Evolutionary conservation across 2,888 invertebrate genomes (phyloP).

Genomic region (Sphaerophoria rueppellii): DNA sequence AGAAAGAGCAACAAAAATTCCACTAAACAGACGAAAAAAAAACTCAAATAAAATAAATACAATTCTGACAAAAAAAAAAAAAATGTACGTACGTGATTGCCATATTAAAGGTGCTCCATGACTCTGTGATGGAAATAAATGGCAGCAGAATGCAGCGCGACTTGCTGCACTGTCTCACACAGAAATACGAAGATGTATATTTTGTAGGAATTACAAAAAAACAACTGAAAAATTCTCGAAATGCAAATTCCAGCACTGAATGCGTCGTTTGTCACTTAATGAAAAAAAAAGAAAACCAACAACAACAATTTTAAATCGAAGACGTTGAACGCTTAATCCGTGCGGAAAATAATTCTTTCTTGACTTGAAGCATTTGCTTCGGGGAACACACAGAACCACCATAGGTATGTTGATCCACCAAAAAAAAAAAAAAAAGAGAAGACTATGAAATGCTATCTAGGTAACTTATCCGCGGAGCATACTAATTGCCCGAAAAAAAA

Average conservation of each 20-base stretch:
- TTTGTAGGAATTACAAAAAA: constrained; percentile 25
- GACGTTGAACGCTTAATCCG: constrained; percentile 65
- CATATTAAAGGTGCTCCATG: constrained; percentile 51
- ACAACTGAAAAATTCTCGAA: constrained; percentile 28
- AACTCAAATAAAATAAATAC: constrained; percentile 23
- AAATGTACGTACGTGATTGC: constrained; percentile 68
- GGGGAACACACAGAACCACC: constrained; percentile 38
- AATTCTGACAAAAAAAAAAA: constrained; percentile 15
- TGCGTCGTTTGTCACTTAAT: constrained; percentile 43
- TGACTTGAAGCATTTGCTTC: constrained; percentile 24
- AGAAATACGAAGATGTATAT: background rate
- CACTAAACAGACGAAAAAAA: constrained; percentile 42
- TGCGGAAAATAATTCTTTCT: constrained; percentile 54
- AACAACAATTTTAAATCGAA: constrained; percentile 40
- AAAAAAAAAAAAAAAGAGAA: constrained; percentile 45
- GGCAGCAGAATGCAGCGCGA: constrained; percentile 11
- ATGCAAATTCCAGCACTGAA: constrained; percentile 67
- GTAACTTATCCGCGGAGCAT: constrained; percentile 70
- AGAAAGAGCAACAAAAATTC: constrained; percentile 62
- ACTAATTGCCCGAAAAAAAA: constrained; percentile 59
- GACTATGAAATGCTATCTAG: constrained; percentile 72
- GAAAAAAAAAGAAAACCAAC: constrained; percentile 16
- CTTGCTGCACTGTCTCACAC: constrained; percentile 62
- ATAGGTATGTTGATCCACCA: background rate
- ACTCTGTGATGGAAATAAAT: constrained; percentile 33